Conservation (phyloP, 64 coral and sea anemone species). For the Actinia equina region DNA sequence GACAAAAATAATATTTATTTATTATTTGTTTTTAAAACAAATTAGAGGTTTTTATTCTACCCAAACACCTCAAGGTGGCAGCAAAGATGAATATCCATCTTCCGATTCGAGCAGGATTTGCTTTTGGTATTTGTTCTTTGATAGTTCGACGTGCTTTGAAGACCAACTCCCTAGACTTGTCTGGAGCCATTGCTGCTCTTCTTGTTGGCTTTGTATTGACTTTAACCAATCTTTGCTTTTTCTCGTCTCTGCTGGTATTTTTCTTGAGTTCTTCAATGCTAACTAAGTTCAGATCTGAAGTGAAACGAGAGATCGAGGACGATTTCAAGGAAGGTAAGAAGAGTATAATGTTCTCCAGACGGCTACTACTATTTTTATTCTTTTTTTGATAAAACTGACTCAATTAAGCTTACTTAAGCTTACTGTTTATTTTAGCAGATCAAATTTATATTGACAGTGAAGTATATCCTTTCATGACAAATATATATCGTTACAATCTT, state of each 20-base stretch:
- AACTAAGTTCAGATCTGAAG: conserved; percentile 84
- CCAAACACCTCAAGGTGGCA: not conserved
- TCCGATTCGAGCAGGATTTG: conserved; percentile 55
- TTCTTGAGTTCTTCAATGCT: conserved; percentile 74
- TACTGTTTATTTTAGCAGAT: not conserved
- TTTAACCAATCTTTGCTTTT: conserved; percentile 91
- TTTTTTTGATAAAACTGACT: no score
- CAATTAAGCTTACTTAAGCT: no score
- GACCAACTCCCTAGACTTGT: conserved; percentile 71
- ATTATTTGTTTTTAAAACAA: not conserved
- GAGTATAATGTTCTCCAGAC: not conserved
- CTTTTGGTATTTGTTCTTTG: conserved; percentile 35
- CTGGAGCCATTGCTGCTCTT: conserved; percentile 73
- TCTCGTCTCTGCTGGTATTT: conserved; percentile 76
- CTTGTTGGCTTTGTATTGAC: conserved; percentile 85
- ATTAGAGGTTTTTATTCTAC: not conserved
- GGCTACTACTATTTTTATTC: no score
- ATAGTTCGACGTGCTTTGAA: conserved; percentile 66
- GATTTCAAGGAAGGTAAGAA: conserved; percentile 90
- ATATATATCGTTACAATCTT: no score
- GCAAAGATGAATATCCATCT: conserved; percentile 20
- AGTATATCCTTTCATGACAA: no score
- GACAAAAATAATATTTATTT: no score
- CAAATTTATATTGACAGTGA: no score
- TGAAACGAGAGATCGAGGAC: conserved; percentile 86